Conservation (phyloP, 53 echinoderm and acorn worm species). For the Holothuria leucospilota region DNA sequence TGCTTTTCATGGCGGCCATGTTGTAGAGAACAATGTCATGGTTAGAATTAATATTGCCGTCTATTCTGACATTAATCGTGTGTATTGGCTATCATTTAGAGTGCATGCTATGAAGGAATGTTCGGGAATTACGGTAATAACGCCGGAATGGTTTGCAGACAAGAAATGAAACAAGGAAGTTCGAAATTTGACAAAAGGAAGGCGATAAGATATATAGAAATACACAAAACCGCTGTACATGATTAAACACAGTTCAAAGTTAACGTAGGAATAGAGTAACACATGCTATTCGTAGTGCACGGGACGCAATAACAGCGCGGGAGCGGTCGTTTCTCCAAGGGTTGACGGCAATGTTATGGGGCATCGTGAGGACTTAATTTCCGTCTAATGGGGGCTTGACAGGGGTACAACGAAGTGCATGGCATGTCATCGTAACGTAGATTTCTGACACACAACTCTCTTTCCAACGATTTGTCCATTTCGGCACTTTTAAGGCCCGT, state of each 20-base stretch:
- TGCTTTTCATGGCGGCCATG: slow-evolving; percentile 95
- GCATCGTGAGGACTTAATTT: slow-evolving; percentile 42
- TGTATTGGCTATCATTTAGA: background rate
- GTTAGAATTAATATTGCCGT: slow-evolving; percentile 50
- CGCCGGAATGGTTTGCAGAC: slow-evolving; percentile 22
- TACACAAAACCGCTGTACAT: slow-evolving; percentile 52
- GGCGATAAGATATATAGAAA: slow-evolving; percentile 38
- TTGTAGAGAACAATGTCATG: slow-evolving; percentile 72
- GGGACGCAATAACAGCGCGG: slow-evolving; percentile 27
- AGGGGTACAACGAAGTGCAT: slow-evolving; percentile 27
- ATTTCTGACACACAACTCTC: slow-evolving; percentile 18
- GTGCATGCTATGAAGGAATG: background rate
- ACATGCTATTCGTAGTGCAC: slow-evolving; percentile 21
- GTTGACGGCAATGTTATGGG: slow-evolving; percentile 27
- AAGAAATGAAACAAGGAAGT: slow-evolving; percentile 51
- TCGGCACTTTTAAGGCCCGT: slow-evolving; percentile 53
- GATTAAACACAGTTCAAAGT: slow-evolving; percentile 55
- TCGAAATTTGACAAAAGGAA: slow-evolving; percentile 34
- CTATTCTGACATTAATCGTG: slow-evolving; percentile 36
- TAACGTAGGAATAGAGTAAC: slow-evolving; percentile 21
- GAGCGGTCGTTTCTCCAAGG: slow-evolving; percentile 21
- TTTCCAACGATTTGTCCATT: slow-evolving; percentile 3
- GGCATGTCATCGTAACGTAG: slow-evolving; percentile 15
- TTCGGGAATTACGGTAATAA: slow-evolving; percentile 20
- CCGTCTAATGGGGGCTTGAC: slow-evolving; percentile 40